Evolutionary conservation across 1,140 invertebrate genomes (phyloP).

Genomic region (Drosophila rhopaloa): DNA sequence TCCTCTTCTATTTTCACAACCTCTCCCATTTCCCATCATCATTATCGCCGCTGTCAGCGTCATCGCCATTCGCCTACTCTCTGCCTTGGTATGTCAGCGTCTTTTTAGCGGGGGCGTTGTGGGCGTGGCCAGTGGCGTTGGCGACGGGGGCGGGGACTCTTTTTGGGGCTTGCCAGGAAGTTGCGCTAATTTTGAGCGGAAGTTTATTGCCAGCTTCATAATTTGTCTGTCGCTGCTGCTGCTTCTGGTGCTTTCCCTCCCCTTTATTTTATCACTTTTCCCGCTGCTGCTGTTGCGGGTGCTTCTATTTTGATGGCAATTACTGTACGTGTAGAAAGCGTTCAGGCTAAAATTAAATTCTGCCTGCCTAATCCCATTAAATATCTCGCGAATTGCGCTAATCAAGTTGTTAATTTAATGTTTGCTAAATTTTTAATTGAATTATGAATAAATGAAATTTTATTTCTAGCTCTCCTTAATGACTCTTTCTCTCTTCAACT

Average conservation of each 20-base stretch:
- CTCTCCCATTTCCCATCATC: conserved; percentile 25
- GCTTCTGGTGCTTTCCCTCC: conserved; percentile 2
- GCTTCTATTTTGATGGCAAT: conserved; percentile 56
- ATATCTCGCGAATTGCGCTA: conserved; percentile 74
- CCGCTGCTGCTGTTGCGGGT: conserved; percentile 11
- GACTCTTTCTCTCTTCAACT: conserved; percentile 7
- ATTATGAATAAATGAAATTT: conserved; percentile 65
- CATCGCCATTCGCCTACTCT: conserved; percentile 39
- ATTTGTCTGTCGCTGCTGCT: conserved; percentile 60
- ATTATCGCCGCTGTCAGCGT: conserved; percentile 28
- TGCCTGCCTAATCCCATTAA: conserved; percentile 63
- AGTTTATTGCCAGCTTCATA: conserved; percentile 76
- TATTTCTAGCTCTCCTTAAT: conserved; percentile 13
- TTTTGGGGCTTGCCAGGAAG: conserved; percentile 68
- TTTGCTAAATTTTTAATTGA: conserved; percentile 72
- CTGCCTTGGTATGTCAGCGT: conserved; percentile 39
- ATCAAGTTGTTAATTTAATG: conserved; percentile 73
- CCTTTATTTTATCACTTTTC: conserved; percentile 32
- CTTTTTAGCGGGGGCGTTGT: conserved; percentile 12
- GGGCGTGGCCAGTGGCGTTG: conserved; percentile 10
- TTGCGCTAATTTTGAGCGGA: conserved; percentile 73
- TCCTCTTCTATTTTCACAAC: conserved; percentile 10
- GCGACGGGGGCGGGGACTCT: conserved; percentile 24
- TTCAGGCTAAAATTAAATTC: conserved; percentile 62
- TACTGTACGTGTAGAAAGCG: conserved; percentile 28